Conservation (phyloP, 2,888 invertebrate species). For the Melanostoma scalare region DNA sequence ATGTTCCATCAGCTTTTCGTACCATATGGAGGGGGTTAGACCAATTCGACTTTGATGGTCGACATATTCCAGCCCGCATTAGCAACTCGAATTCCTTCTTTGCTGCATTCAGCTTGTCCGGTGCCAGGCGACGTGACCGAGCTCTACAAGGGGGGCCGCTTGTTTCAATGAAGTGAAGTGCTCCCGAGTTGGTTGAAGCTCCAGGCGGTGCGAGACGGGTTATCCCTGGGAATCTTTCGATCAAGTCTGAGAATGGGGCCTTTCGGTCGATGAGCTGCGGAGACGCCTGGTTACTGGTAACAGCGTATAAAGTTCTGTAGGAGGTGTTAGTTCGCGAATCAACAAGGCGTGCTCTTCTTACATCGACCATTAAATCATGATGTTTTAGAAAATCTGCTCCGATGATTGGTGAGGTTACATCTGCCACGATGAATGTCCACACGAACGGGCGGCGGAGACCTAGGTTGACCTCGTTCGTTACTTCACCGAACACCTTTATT, state of each 20-base stretch:
- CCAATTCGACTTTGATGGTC: slow-evolving; percentile 14
- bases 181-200: slow-evolving; percentile 5
- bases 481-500: no score
- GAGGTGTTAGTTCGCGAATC: neutral
- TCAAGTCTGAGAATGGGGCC: neutral
- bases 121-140: neutral
- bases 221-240: neutral
- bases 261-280: no score
- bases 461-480: neutral
- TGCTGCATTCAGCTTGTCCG: slow-evolving; percentile 2
- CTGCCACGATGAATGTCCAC: slow-evolving; percentile 2
- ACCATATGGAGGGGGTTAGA: slow-evolving; percentile 4
- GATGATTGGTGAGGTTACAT: slow-evolving; percentile 7
- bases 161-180: slow-evolving; percentile 23
- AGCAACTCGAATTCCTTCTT: neutral
- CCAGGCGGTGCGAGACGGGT: neutral
- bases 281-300: no score
- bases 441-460: neutral
- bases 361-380: no score
- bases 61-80: slow-evolving; percentile 14
- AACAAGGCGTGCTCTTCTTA: neutral
- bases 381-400: neutral
- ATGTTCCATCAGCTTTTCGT: neutral
- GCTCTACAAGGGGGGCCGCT: neutral
- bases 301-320: no score